Percentiles rank a stretch among this genome's conserved stretches.
Evolutionary conservation across 2,797 vertebrate genomes (phyloP).

Genomic region (Ambastaia sidthimunki): DNA sequence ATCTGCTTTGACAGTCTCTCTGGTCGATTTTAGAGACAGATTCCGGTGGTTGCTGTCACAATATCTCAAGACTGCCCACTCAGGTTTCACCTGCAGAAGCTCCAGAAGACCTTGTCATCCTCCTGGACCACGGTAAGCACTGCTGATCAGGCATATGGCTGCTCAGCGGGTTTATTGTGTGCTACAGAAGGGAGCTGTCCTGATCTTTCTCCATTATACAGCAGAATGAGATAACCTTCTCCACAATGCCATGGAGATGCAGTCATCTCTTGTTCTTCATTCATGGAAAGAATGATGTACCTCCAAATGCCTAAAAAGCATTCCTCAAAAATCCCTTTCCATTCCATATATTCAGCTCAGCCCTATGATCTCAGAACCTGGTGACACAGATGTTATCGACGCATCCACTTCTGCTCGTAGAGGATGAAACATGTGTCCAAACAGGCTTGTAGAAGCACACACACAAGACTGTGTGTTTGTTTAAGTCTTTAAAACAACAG

Average conservation of each 20-base stretch:
- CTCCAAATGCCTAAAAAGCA: constrained; percentile 32
- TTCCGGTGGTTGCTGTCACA: constrained; percentile 52
- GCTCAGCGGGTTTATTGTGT: constrained; percentile 50
- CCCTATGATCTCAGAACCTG: constrained; percentile 4
- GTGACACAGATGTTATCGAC: neutral
- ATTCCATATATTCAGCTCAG: constrained; percentile 21
- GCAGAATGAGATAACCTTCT: constrained; percentile 52
- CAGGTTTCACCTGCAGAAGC: constrained; percentile 25
- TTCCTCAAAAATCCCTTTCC: constrained; percentile 23
- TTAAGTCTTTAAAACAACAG: neutral
- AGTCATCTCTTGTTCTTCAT: constrained; percentile 6
- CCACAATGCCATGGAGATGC: constrained; percentile 44
- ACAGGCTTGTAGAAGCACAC: constrained; percentile 8
- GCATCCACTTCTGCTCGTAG: neutral
- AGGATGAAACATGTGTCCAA: constrained; percentile 10
- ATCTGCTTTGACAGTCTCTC: constrained; percentile 32
- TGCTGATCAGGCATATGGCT: constrained; percentile 59
- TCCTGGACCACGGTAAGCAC: constrained; percentile 54
- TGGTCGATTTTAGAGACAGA: constrained; percentile 42
- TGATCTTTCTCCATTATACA: constrained; percentile 46
- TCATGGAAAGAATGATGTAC: constrained; percentile 15
- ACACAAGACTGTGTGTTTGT: neutral
- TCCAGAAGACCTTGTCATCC: constrained; percentile 61
- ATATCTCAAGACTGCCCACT: constrained; percentile 34
- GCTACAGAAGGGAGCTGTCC: constrained; percentile 48